Evolutionary conservation across 2,888 invertebrate species (phyloP).

Genomic region (Tupiocoris notatus): DNA sequence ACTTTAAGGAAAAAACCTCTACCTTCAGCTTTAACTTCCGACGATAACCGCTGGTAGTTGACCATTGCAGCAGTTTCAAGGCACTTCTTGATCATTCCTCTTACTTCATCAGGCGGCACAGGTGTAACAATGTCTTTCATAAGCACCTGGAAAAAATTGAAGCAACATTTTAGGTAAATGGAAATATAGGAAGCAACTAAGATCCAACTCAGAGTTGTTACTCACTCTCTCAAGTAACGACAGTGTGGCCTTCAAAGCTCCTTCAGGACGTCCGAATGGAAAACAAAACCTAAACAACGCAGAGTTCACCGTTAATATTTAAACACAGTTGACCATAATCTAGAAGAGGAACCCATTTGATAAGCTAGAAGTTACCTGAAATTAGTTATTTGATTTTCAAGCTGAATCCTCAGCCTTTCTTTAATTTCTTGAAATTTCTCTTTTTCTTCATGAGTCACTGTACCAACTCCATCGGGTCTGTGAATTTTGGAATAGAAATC

Average conservation of each 20-base stretch:
- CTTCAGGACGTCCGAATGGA: slow-evolving; percentile 98
- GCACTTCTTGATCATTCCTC: slow-evolving; percentile 93
- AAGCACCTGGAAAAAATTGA: slow-evolving; percentile 63
- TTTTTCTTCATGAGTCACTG: slow-evolving; percentile 96
- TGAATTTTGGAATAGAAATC: slow-evolving; percentile 13
- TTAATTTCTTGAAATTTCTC: slow-evolving; percentile 98
- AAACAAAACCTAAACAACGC: slow-evolving; percentile 76
- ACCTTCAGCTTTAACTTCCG: slow-evolving; percentile 98
- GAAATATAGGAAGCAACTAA: too few relatives aligned
- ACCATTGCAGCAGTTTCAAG: slow-evolving; percentile 96
- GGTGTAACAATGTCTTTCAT: slow-evolving; percentile 99
- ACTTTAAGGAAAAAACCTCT: not conserved
- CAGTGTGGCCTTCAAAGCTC: slow-evolving; percentile 92
- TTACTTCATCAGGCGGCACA: slow-evolving; percentile 92
- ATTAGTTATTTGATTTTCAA: slow-evolving; percentile 98
- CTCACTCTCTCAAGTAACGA: slow-evolving; percentile 84
- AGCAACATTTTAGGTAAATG: too few relatives aligned
- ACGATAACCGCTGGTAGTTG: slow-evolving; percentile 93
- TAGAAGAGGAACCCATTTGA: not conserved
- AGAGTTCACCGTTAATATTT: too few relatives aligned
- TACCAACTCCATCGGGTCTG: slow-evolving; percentile 98
- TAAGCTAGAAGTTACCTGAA: slow-evolving; percentile 67
- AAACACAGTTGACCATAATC: slow-evolving; percentile 1
- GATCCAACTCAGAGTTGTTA: too few relatives aligned
- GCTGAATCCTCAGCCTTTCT: slow-evolving; percentile 83